Evolutionary conservation across 1,140 invertebrate genomes (phyloP), one percentile per base, ranked within the genome.

Genomic region (Drosophila quadrilineata): DNA sequence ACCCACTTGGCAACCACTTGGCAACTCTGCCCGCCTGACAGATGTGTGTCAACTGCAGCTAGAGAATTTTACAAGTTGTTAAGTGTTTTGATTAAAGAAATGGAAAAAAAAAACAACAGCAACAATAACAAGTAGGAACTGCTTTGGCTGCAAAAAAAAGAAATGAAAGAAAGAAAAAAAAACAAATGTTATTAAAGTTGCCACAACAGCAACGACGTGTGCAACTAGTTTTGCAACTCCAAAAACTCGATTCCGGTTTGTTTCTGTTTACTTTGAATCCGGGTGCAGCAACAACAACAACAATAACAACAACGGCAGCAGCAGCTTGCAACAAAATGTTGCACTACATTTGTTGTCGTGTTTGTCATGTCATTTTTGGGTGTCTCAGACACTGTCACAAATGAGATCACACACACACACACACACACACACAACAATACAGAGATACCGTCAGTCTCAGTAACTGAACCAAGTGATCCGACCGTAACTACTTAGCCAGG

Each of bases 21-120:
- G 54, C 40, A 21, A 43, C 40, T 43, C 71, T 56, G 54, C 43
- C 52, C 62, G 53, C 58, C 67, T 84, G 77, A 84, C 79, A 84
- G 79, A 84, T 84, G 73, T 84, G 66, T 84, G 77, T 84, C 79
- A 84, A 84, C 79, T 68, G 74, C 62, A 58, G 79, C 40, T 41
- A 43, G 57, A 84, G 79, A 85, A 85, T 85, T 85, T 71, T 77
- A 85, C 79, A 84, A 77, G 79, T 85, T 85, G 79, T 79, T 85
- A 84, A 85, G 74, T 84, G 79, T 65, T 85, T 85, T 75, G 71
- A 65, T 79, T 79, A 84, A 66, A 73, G n/a, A n/a, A 67, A 50
- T 31, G n/a, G 48, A 69, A 31, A 50, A 80, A 41, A 49, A 45
- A 46, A 52, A 59, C 3, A 38, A 36, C 5, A 36, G 12, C 6